Evolutionary conservation across 2,888 invertebrate species (phyloP).

Genomic region (Hecatera dysodea): DNA sequence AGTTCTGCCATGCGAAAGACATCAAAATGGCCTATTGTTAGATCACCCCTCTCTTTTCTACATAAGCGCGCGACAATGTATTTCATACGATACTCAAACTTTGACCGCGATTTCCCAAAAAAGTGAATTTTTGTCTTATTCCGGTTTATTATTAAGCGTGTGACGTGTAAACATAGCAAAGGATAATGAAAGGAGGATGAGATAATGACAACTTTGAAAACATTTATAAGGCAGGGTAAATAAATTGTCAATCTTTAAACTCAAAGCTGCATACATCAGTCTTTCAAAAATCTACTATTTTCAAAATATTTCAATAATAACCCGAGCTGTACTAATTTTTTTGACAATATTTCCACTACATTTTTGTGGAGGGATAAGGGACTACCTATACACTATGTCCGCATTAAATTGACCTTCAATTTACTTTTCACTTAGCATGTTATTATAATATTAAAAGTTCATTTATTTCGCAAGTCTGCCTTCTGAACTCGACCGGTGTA

Average conservation of each 20-base stretch:
- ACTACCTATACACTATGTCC: conserved; percentile 30
- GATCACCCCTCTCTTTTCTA: too few relatives aligned
- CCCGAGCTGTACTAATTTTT: too few relatives aligned
- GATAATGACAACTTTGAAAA: not conserved
- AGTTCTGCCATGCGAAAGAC: too few relatives aligned
- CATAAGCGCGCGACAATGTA: too few relatives aligned
- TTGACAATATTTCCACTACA: not conserved
- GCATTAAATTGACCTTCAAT: conserved; percentile 30
- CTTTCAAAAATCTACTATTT: not conserved
- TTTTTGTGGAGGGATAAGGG: conserved; percentile 24
- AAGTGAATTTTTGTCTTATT: too few relatives aligned
- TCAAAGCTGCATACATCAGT: not conserved
- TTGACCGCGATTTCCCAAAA: too few relatives aligned
- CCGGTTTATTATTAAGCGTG: too few relatives aligned
- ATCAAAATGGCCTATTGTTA: too few relatives aligned
- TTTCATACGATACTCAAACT: too few relatives aligned
- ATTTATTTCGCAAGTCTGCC: conserved; percentile 58
- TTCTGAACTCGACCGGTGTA: conserved; percentile 48
- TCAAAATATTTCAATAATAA: not conserved
- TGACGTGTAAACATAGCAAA: too few relatives aligned
- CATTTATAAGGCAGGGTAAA: not conserved
- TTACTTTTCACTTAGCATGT: conserved; percentile 30
- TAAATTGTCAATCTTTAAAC: not conserved
- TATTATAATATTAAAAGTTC: conserved; percentile 55
- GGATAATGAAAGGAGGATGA: not conserved